Conservation (phyloP, 2,113 vertebrate genomes). For the Tringa solitaria region DNA sequence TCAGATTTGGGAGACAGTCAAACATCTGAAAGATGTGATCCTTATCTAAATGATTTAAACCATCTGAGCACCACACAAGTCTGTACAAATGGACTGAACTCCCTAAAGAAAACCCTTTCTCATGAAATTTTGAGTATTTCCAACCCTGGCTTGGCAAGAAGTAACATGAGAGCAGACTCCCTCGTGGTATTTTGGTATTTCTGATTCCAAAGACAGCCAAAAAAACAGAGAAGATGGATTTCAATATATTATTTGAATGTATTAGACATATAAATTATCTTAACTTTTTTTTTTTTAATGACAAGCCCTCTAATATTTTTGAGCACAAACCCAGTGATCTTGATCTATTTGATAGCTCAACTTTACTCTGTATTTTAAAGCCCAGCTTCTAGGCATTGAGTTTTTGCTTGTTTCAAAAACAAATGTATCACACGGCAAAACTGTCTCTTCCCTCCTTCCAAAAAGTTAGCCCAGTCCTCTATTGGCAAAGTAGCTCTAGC, state of each 20-base stretch:
- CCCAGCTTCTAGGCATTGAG: not conserved
- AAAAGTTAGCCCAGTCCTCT: not conserved
- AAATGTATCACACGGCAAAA: not conserved
- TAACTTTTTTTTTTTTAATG: not conserved
- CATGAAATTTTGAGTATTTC: constrained; percentile 37
- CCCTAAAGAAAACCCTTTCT: constrained; percentile 37
- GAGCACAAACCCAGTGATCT: not conserved
- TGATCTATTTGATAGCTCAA: not conserved
- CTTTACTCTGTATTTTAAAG: not conserved
- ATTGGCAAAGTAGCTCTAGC: not conserved
- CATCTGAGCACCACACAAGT: constrained; percentile 15
- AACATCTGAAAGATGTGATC: constrained; percentile 26
- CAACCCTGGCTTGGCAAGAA: constrained; percentile 54
- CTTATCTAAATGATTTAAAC: constrained; percentile 38
- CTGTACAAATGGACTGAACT: constrained; percentile 35
- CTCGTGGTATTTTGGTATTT: constrained; percentile 42
- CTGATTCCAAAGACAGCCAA: not conserved
- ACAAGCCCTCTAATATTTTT: not conserved
- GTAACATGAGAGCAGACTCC: constrained; percentile 25
- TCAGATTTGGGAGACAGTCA: not conserved
- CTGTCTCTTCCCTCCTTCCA: not conserved
- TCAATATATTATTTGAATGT: not conserved
- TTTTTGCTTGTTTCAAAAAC: not conserved
- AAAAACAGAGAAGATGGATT: not conserved
- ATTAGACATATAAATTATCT: not conserved